Conservation (phyloP, 2,888 invertebrate species). For the Dryadula phaetusa region DNA sequence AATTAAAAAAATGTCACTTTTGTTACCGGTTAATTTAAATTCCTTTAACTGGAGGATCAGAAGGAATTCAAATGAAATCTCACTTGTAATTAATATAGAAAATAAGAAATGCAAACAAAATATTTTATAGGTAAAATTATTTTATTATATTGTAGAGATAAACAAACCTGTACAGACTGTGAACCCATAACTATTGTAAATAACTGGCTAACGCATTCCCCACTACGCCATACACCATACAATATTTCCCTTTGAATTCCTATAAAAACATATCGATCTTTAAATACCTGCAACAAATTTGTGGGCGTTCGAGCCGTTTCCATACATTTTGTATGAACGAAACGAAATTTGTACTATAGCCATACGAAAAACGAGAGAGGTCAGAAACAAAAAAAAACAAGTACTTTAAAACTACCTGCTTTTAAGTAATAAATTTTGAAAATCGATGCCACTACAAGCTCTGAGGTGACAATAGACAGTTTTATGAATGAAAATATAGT, state of each 20-base stretch:
- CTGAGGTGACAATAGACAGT: slow-evolving; percentile 32
- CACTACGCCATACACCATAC: slow-evolving; percentile 10
- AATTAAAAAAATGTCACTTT: no score
- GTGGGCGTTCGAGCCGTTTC: slow-evolving; percentile 31
- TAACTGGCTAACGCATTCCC: slow-evolving; percentile 12
- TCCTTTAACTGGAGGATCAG: no score
- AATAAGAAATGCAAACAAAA: no score
- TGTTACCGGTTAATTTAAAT: no score
- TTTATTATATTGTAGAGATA: no score
- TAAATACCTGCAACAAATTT: slow-evolving; percentile 21
- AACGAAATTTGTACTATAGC: slow-evolving; percentile 39
- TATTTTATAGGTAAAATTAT: no score
- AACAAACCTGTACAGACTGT: background rate
- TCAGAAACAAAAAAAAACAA: slow-evolving; percentile 38
- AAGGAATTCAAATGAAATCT: no score
- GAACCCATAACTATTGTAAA: background rate
- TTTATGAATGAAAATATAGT: slow-evolving; percentile 51
- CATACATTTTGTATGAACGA: slow-evolving; percentile 35
- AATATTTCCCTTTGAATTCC: slow-evolving; percentile 10
- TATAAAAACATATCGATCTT: slow-evolving; percentile 12
- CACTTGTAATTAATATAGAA: no score
- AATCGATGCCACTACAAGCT: slow-evolving; percentile 56
- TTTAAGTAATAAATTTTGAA: slow-evolving; percentile 55
- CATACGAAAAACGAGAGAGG: slow-evolving; percentile 26
- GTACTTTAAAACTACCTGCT: slow-evolving; percentile 44